Conservation (phyloP, 1,140 invertebrate genomes). For the Lanistes nyassanus region DNA sequence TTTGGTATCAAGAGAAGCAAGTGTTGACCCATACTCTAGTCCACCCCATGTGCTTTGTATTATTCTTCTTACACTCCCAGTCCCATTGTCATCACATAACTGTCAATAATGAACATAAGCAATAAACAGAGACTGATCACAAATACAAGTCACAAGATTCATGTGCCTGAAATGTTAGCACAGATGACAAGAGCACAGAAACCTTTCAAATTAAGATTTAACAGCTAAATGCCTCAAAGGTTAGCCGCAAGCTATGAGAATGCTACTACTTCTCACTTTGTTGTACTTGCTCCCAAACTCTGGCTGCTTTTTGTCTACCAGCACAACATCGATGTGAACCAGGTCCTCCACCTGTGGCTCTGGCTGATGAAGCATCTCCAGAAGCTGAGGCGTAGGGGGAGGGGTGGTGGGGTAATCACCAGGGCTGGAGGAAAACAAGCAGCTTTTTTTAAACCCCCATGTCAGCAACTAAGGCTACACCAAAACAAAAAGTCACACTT, state of each 20-base stretch:
- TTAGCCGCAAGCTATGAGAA: neutral
- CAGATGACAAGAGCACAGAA: neutral
- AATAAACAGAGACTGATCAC: no score
- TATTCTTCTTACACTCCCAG: no score
- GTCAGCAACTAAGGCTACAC: no score
- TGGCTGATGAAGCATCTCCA: constrained; percentile 38
- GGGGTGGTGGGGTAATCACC: constrained; percentile 74
- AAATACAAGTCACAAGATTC: no score
- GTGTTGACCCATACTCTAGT: no score
- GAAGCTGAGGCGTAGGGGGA: constrained; percentile 74
- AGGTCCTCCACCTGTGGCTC: constrained; percentile 57
- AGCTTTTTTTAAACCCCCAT: no score
- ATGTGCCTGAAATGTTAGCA: neutral
- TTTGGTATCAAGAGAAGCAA: no score
- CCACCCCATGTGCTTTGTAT: no score
- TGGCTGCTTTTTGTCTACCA: constrained; percentile 73
- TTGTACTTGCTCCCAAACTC: constrained; percentile 72
- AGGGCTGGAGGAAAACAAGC: constrained; percentile 6
- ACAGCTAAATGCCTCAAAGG: neutral
- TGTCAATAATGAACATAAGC: no score
- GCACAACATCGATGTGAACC: constrained; percentile 73
- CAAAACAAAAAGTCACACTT: no score
- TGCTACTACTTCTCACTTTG: constrained; percentile 56
- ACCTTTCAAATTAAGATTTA: neutral
- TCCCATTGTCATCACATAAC: no score